Conservation (phyloP, 2,113 vertebrate species). For the Orientallactaga bullata region DNA sequence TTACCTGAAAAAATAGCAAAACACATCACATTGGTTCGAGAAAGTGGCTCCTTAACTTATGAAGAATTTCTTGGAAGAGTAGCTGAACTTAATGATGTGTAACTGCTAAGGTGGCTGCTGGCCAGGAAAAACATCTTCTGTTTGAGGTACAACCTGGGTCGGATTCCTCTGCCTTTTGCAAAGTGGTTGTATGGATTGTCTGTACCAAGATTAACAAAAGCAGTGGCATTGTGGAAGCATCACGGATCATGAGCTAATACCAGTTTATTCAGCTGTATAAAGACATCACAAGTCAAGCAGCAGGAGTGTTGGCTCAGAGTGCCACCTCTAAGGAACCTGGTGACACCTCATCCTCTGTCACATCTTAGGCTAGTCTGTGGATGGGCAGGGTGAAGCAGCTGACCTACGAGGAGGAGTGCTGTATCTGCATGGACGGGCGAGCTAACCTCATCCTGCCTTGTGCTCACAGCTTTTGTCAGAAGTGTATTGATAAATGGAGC, state of each 20-base stretch:
- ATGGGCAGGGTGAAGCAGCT: constrained; percentile 99
- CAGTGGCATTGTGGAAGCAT: constrained; percentile 93
- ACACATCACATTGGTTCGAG: no score
- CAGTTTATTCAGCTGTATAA: constrained; percentile 98
- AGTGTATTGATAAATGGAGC: constrained; percentile 99
- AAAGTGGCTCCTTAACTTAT: constrained; percentile 95
- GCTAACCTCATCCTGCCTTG: constrained; percentile 97
- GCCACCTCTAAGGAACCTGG: constrained; percentile 87
- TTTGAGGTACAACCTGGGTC: constrained; percentile 98
- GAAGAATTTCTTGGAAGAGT: constrained; percentile 99
- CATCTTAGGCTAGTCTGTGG: constrained; percentile 97
- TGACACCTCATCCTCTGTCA: constrained; percentile 87
- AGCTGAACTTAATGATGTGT: constrained; percentile 97
- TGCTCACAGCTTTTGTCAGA: constrained; percentile 99
- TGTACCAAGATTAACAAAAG: constrained; percentile 99
- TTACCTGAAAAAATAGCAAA: no score
- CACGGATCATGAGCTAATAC: constrained; percentile 98
- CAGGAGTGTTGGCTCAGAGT: constrained; percentile 90
- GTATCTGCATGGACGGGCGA: constrained; percentile 98
- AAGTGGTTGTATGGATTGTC: constrained; percentile 94
- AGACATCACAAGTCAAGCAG: constrained; percentile 96
- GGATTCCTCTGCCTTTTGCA: constrained; percentile 97
- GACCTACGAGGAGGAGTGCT: constrained; percentile 98
- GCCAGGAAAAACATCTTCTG: constrained; percentile 96
- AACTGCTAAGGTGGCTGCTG: constrained; percentile 93